phyloP scores from a whole-genome alignment of 1,140 invertebrate species.

The Calliphora vicina region DNA sequence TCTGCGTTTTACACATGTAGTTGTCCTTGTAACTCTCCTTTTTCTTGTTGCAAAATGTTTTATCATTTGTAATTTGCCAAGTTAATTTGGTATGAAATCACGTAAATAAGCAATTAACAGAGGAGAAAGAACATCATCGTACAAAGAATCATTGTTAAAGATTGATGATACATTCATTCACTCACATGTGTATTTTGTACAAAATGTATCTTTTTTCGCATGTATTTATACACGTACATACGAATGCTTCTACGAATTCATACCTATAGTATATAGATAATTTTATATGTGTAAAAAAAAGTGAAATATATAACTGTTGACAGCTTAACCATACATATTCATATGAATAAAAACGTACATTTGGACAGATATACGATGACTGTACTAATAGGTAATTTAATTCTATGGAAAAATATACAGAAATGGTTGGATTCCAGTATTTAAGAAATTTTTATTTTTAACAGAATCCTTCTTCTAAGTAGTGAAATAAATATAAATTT shows the following conservation, averaged over 20 bases:
- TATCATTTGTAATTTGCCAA: slow-evolving; percentile 30
- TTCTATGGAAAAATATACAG: no score
- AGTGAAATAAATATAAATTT: no score
- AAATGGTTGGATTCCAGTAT: no score
- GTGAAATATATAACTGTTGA: neutral
- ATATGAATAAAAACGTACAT: neutral
- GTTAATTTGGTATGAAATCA: slow-evolving; percentile 33
- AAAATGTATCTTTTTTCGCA: neutral
- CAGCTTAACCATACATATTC: neutral
- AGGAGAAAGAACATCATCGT: neutral
- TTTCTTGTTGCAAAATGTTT: slow-evolving; percentile 16
- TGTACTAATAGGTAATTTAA: no score
- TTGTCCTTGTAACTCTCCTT: neutral
- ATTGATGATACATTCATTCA: neutral
- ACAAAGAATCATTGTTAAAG: slow-evolving; percentile 15
- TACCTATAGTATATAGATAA: neutral
- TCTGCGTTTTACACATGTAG: slow-evolving; percentile 8
- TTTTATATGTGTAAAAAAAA: neutral
- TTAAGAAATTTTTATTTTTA: no score
- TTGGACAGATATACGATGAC: no score
- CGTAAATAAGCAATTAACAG: slow-evolving; percentile 31
- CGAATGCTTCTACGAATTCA: no score
- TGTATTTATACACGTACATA: no score
- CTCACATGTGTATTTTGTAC: neutral
- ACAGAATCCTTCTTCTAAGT: no score